A percentile compares a stretch with the other conserved stretches of the same genome.
These are phyloP conservation scores for Phalacrocorax aristotelis DNA, from an alignment of 2,113 vertebrate genomes.

Conservation along the genomic window DNA sequence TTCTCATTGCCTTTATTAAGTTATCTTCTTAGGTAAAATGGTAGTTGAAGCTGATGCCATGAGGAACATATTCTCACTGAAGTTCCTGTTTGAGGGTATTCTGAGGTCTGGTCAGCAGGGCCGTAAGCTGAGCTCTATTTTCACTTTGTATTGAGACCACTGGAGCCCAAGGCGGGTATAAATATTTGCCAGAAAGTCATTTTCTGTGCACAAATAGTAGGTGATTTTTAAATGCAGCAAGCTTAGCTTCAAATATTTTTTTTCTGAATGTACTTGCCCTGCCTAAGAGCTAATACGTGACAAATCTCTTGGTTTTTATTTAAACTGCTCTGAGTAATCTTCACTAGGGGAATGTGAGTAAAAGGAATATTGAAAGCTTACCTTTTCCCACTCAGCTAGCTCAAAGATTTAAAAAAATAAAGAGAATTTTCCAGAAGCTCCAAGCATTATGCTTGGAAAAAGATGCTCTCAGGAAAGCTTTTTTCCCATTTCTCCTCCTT, in stretches of 20 bases:
- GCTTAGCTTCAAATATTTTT: neutral
- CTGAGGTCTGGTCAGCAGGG: neutral
- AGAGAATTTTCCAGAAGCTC: neutral
- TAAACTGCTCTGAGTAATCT: constrained; percentile 56
- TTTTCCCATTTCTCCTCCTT: neutral
- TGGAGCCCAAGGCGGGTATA: neutral
- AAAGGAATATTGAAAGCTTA: constrained; percentile 3
- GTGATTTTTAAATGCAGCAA: neutral
- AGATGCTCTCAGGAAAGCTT: neutral
- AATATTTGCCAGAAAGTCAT: neutral
- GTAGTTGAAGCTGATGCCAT: neutral
- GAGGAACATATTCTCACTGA: neutral
- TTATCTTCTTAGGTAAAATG: neutral
- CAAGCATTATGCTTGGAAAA: neutral
- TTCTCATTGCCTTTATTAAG: neutral
- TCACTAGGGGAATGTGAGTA: neutral
- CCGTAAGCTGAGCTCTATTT: neutral
- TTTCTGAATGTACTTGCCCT: constrained; percentile 5
- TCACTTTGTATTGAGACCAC: neutral
- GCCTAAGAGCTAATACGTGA: neutral
- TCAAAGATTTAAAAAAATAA: neutral
- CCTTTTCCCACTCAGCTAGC: neutral
- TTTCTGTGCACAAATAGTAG: neutral
- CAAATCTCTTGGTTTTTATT: constrained; percentile 45
- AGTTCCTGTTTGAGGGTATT: neutral